These are phyloP conservation scores for Scaptodrosophila lebanonensis DNA, from an alignment of 1,140 invertebrate genomes.

Conservation along the genomic window DNA sequence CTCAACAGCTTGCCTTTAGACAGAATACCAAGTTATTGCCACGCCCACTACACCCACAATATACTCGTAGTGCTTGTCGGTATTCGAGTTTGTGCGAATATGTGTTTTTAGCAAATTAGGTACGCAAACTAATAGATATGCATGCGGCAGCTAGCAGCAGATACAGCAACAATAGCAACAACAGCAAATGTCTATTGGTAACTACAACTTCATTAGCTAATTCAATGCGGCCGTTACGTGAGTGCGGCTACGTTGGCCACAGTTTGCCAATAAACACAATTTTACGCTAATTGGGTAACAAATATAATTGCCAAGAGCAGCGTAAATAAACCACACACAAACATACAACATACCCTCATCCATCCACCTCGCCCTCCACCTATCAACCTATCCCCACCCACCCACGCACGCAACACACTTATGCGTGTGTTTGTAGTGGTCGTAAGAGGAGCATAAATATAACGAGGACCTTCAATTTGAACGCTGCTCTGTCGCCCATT, in stretches of 20 bases:
- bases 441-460: constrained; percentile 33
- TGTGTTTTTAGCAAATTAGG: constrained; percentile 67
- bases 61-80: constrained; percentile 7
- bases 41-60: neutral
- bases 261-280: constrained; percentile 70
- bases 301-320: constrained; percentile 75
- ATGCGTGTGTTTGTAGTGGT: neutral
- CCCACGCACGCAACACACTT: neutral
- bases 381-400: neutral
- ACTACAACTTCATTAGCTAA: constrained; percentile 73
- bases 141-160: constrained; percentile 12
- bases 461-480: constrained; percentile 34
- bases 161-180: constrained; percentile 10
- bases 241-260: constrained; percentile 19
- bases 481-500: constrained; percentile 25
- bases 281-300: constrained; percentile 75
- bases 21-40: constrained; percentile 6
- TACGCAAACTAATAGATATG: constrained; percentile 66
- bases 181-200: too few relatives aligned
- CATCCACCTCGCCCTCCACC: constrained; percentile 24
- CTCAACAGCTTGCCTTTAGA: constrained; percentile 9
- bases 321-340: constrained; percentile 70
- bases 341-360: constrained; percentile 26
- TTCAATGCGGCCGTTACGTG: constrained; percentile 46
- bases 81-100: constrained; percentile 4